Conservation (phyloP, 2,888 invertebrate genomes). For the Urechis unicinctus region DNA sequence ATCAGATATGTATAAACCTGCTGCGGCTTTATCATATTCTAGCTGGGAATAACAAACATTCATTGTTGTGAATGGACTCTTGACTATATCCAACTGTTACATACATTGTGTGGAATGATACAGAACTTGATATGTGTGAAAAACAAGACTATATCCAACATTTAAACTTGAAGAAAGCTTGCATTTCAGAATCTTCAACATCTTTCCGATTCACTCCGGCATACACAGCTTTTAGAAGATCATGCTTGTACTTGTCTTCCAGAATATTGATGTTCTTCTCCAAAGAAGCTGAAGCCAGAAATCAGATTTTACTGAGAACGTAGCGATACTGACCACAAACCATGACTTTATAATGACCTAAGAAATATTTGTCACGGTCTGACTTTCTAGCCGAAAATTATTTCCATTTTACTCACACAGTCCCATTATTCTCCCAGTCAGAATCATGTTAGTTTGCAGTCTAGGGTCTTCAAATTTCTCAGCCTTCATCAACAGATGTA, state of each 20-base stretch:
- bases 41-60: too few species aligned
- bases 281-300: conserved; percentile 12
- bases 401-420: conserved; percentile 27
- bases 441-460: conserved; percentile 40
- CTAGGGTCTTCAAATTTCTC: conserved; percentile 46
- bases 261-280: conserved; percentile 45
- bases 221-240: conserved; percentile 39
- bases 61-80: too few species aligned
- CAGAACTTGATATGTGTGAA: too few species aligned
- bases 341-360: too few species aligned
- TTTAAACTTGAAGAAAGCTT: conserved; percentile 48
- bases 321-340: too few species aligned
- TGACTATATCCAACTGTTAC: neutral
- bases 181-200: conserved; percentile 46
- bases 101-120: neutral
- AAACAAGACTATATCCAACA: conserved; percentile 37
- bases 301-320: neutral
- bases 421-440: conserved; percentile 42
- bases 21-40: too few species aligned
- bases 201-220: conserved; percentile 46
- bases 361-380: too few species aligned
- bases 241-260: conserved; percentile 43
- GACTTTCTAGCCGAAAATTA: neutral
- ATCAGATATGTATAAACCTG: too few species aligned
- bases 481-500: conserved; percentile 42